A percentile compares a stretch with the other conserved stretches of the same genome.
These are phyloP conservation scores for Colinus virginianus DNA, from an alignment of 2,113 vertebrate species.

Conservation along the genomic window DNA sequence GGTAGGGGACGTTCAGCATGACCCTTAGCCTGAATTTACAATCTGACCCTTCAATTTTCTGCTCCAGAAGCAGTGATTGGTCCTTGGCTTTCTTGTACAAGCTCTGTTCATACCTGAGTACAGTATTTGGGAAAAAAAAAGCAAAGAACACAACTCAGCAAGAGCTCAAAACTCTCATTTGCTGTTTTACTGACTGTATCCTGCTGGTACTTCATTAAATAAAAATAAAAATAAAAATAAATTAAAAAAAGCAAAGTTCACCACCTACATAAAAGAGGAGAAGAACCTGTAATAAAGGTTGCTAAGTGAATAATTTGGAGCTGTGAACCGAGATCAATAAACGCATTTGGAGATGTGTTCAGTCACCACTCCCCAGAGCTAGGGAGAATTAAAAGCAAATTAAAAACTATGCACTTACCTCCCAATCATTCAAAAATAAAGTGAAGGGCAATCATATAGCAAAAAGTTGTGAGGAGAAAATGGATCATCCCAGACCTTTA, in stretches of 20 bases:
- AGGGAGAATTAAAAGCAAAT: constrained; percentile 51
- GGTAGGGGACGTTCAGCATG: neutral
- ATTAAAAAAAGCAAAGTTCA: neutral
- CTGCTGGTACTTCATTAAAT: neutral
- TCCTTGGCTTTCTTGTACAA: neutral
- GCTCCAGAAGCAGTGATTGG: neutral
- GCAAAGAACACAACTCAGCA: neutral
- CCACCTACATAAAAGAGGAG: neutral
- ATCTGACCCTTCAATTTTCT: neutral
- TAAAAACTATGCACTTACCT: constrained; percentile 25
- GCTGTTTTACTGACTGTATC: neutral
- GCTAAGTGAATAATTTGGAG: constrained; percentile 17
- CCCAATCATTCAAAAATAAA: neutral
- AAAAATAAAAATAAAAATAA: neutral
- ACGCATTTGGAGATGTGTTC: neutral
- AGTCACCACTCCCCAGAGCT: neutral
- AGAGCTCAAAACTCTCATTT: neutral
- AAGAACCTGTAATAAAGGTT: constrained; percentile 4
- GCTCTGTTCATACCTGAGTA: neutral
- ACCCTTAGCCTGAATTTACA: neutral
- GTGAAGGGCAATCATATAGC: neutral
- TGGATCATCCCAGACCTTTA: neutral
- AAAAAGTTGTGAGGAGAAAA: neutral
- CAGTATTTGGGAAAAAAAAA: neutral
- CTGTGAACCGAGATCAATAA: constrained; percentile 27